A percentile compares a stretch with the other conserved stretches of the same genome.
Evolutionary conservation across 2,888 invertebrate genomes (phyloP).

Genomic region (Saturnia pavonia): DNA sequence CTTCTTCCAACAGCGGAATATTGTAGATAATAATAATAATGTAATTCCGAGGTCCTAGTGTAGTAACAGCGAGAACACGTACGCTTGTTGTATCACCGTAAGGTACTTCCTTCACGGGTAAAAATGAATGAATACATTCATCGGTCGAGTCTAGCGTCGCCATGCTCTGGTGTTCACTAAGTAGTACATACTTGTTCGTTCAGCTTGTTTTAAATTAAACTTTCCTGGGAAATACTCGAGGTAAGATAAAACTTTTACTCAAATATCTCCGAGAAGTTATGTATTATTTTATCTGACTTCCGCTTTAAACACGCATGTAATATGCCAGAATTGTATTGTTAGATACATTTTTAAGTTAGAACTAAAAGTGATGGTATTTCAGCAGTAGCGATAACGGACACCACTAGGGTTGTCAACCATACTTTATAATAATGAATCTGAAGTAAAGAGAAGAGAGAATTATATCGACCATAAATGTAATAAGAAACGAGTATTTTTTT

Average conservation of each 20-base stretch:
- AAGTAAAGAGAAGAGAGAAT: too few relatives aligned
- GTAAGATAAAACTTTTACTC: conserved; percentile 8
- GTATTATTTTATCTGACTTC: background rate
- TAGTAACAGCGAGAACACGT: background rate
- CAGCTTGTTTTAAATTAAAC: conserved; percentile 17
- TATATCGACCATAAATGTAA: too few relatives aligned
- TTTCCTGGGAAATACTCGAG: conserved; percentile 16
- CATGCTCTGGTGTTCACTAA: background rate
- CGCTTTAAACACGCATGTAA: background rate
- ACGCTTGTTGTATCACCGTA: background rate
- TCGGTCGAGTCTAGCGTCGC: conserved; percentile 23
- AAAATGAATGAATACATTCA: conserved; percentile 43
- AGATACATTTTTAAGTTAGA: background rate
- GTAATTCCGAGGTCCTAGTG: background rate
- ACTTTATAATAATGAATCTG: too few relatives aligned
- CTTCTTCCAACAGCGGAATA: background rate
- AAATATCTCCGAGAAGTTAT: background rate
- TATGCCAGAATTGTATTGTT: background rate
- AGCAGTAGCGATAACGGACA: too few relatives aligned
- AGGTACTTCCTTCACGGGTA: conserved; percentile 26
- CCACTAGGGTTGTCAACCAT: too few relatives aligned
- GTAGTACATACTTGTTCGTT: conserved; percentile 1
- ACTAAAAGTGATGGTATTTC: too few relatives aligned
- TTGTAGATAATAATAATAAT: background rate
- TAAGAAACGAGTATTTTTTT: too few relatives aligned